These are phyloP conservation scores for Zeuzera pyrina DNA, from an alignment of 2,888 invertebrate species.

Conservation along the genomic window DNA sequence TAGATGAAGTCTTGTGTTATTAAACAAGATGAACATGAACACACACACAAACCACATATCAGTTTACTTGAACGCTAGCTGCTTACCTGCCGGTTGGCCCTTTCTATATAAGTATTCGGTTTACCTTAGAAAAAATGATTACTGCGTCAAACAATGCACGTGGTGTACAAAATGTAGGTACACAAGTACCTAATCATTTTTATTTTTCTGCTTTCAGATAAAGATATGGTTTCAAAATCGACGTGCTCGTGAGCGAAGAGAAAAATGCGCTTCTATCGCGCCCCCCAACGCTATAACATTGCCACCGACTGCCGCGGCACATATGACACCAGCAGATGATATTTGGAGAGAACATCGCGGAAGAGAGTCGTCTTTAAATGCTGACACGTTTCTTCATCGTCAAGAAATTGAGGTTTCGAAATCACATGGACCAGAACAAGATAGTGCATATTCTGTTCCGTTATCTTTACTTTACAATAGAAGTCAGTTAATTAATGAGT, in stretches of 20 bases:
- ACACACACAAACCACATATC: too few relatives aligned
- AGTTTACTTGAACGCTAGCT: too few relatives aligned
- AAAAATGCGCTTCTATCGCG: conserved; percentile 54
- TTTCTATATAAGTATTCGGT: too few relatives aligned
- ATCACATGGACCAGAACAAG: neutral
- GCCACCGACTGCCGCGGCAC: conserved; percentile 31
- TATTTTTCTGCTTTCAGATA: conserved; percentile 36
- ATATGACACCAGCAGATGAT: neutral
- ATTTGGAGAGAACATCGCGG: neutral
- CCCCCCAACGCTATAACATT: conserved; percentile 47
- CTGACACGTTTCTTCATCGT: neutral
- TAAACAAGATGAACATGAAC: too few relatives aligned
- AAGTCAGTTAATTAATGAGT: conserved; percentile 1
- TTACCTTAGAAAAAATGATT: too few relatives aligned
- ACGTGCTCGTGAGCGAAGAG: conserved; percentile 81
- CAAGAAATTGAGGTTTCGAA: neutral
- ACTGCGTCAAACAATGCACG: too few relatives aligned
- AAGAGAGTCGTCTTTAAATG: neutral
- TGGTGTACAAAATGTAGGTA: too few relatives aligned
- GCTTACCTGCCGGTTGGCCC: too few relatives aligned
- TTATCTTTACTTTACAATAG: conserved; percentile 1
- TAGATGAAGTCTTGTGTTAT: too few relatives aligned
- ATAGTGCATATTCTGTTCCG: neutral
- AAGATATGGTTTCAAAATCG: conserved; percentile 90
- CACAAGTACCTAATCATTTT: conserved; percentile 1